Evolutionary conservation across 2,113 vertebrate genomes (phyloP), one percentile per base, ranked within the genome.

Genomic region (Daboia siamensis): DNA sequence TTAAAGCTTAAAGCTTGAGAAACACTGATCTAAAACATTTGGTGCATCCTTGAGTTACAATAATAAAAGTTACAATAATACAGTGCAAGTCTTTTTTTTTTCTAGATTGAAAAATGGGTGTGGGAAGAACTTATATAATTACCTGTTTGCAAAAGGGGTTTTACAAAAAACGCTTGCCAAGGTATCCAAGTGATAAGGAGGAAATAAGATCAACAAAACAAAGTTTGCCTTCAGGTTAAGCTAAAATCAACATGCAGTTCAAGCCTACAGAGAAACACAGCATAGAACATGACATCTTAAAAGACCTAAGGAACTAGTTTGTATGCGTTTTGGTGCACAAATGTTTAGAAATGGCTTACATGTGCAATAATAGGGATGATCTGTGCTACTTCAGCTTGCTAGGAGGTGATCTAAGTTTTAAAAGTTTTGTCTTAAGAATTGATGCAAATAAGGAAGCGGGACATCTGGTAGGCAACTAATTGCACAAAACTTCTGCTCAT

Each of bases 181-280:
- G 2, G 48, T 3, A 59, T 93, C 85, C 93, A 33, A 93, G 69
- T 54, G 11, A 46, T 90, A 91, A 91, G 86, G 90, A 55, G 74
- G 93, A 95, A 93, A 87, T 1, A 48, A 90, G 94, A 93, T 56
- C n/a, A 86, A 61, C 86, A 89, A 87, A 91, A 57, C 26, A 74
- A 64, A 88, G 46, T 91, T 7, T 24, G 69, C 88, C 52, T n/a
- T 1, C 52, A 93, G 86, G 23, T 17, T 89, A 80, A 94, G 23
- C 15, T 12, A 93, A 93, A 84, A 91, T 59, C 87, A 91, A 86
- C 87, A 94, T 33, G 11, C 52, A 93, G 44, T 2, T 94, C 69
- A 87, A 86, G n/a, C 20, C 55, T n/a, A 51, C 44, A 44, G 57
- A 44, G n/a, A 55, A n/a, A 74, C 44, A 44, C 56, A 88, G 54